phyloP scores from a whole-genome alignment of 1,140 invertebrate genomes.

The Neodiprion fabricii region DNA sequence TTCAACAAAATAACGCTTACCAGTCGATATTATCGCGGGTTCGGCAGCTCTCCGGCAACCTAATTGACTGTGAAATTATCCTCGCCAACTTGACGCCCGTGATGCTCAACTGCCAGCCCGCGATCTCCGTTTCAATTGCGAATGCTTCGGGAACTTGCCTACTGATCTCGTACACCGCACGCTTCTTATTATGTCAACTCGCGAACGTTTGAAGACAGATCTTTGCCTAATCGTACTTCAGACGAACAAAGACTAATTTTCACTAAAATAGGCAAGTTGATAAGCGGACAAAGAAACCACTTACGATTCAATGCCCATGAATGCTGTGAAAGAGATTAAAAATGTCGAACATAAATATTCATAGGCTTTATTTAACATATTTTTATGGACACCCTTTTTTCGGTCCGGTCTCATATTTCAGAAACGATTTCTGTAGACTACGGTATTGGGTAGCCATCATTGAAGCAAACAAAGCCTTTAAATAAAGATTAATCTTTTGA shows the following conservation, averaged over 20 bases:
- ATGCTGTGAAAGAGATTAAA: slow-evolving; percentile 59
- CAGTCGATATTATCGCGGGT: slow-evolving; percentile 57
- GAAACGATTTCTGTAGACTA: slow-evolving; percentile 21
- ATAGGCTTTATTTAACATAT: slow-evolving; percentile 54
- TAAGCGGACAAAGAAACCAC: too few relatives aligned
- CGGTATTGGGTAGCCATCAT: not conserved
- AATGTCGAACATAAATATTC: slow-evolving; percentile 58
- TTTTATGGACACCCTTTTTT: slow-evolving; percentile 46
- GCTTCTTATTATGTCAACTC: too few relatives aligned
- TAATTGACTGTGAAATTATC: slow-evolving; percentile 61
- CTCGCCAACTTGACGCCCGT: not conserved
- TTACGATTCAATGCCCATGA: slow-evolving; percentile 38
- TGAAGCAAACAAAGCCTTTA: not conserved
- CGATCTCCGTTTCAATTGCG: too few relatives aligned
- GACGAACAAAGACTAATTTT: too few relatives aligned
- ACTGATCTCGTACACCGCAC: too few relatives aligned
- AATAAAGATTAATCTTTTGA: not conserved
- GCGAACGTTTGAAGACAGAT: too few relatives aligned
- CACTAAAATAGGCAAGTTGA: too few relatives aligned
- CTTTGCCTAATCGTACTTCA: too few relatives aligned
- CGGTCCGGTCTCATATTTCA: slow-evolving; percentile 28
- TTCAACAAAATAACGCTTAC: slow-evolving; percentile 59
- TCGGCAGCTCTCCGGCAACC: slow-evolving; percentile 45
- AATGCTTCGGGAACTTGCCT: too few relatives aligned
- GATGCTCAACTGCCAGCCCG: not conserved